Evolutionary conservation across 2,113 vertebrate species (phyloP).

Genomic region (Notiomystis cincta): DNA sequence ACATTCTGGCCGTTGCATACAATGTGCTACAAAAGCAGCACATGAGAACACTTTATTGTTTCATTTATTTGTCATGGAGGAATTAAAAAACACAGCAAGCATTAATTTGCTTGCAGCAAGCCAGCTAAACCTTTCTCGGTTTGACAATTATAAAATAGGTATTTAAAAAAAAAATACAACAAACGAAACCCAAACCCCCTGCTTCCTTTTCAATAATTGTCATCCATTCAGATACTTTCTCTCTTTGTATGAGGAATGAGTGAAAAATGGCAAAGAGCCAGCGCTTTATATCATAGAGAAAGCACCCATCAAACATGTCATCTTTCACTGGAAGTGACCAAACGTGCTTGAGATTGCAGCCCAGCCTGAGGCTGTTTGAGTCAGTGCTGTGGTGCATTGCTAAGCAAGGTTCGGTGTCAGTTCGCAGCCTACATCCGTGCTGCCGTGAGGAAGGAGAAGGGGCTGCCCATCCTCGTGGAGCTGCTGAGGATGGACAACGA

Average conservation of each 20-base stretch:
- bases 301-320: fast-evolving
- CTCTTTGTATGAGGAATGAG: not conserved
- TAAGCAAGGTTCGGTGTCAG: constrained; percentile 56
- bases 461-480: constrained; percentile 96
- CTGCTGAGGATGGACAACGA: constrained; percentile 97
- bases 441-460: constrained; percentile 95
- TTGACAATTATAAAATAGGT: not conserved
- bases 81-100: not conserved
- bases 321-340: not conserved
- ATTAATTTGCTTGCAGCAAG: constrained; percentile 5
- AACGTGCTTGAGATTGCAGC: fast-evolving
- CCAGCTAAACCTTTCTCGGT: constrained; percentile 7
- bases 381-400: not conserved
- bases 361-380: not conserved
- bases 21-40: not conserved
- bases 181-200: not conserved
- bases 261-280: not conserved
- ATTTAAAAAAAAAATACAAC: not conserved
- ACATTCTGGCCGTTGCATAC: not conserved
- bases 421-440: constrained; percentile 96
- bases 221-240: not conserved
- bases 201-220: not conserved
- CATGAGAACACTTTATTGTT: not conserved
- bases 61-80: not conserved
- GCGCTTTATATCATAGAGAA: not conserved